phyloP scores from a whole-genome alignment of 2,797 vertebrate species.

The Neosilurus hyrtlii region DNA sequence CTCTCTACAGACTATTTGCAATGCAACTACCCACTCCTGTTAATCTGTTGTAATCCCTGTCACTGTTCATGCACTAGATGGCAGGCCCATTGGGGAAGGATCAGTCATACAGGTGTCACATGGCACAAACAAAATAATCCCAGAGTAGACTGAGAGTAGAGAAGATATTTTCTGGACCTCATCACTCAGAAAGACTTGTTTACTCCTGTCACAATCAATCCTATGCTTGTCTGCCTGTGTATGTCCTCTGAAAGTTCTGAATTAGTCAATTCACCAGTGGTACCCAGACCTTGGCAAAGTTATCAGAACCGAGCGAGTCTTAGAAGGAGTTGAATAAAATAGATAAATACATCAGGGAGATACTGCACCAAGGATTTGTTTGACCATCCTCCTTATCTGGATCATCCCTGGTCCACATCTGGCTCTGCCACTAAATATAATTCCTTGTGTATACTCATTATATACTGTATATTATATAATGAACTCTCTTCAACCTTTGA shows the following conservation, averaged over 20 bases:
- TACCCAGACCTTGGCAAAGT: neutral
- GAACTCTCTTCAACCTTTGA: neutral
- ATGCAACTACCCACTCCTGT: neutral
- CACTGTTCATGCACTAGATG: constrained; percentile 20
- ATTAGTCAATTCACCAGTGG: neutral
- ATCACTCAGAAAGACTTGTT: neutral
- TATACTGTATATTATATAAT: no score
- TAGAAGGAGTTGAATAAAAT: neutral
- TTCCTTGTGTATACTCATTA: neutral
- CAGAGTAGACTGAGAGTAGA: neutral
- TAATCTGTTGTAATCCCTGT: constrained; percentile 14
- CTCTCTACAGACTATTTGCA: neutral
- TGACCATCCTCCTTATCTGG: neutral
- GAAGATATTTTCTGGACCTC: neutral
- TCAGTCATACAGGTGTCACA: neutral
- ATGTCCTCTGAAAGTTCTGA: neutral
- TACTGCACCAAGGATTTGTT: neutral
- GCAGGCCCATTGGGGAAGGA: neutral
- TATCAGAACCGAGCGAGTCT: neutral
- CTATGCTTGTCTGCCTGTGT: neutral
- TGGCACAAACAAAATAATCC: neutral
- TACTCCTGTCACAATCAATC: neutral
- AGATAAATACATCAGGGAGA: neutral
- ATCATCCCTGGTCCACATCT: neutral
- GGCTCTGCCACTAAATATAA: neutral